Base-by-base conservation (phyloP, 2,113 vertebrate genomes). In the Neoarius graeffei region DNA sequence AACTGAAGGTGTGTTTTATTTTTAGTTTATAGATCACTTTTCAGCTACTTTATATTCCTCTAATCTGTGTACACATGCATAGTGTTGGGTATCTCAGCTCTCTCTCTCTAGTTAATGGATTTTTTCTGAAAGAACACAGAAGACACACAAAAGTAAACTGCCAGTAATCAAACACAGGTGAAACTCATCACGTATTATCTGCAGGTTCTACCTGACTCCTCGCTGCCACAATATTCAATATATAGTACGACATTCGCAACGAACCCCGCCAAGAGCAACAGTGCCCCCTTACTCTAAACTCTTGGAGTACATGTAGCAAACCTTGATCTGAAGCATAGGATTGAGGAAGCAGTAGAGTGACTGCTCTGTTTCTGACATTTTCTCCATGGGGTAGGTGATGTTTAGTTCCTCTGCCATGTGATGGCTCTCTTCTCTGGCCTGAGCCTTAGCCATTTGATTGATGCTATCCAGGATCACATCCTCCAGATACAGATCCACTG, bases 401-500 rank as follows among this genome's bases (percentile, higher is more conserved):
- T 98, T 98, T 92, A 99, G 94, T 91, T 97, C 95, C 90, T 94
- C 89, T 7, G 97, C 97, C 90, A 89, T 93, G 87, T 86, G 95
- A 90, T 93, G 96, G 88, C 99, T 92, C 92, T 99, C 97, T 83
- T 96, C 94, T 91, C 97, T 95, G 56, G 97, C 96, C 92, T 98
- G 96, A n/a, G 97, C 93, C 35, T 97, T 96, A 20, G 97, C 96
- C 17, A 96, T 95, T 15, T 85, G 90, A 80, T 96, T 95, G 89
- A 96, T 85, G 0, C 94, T 94, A 0, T 83, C 94, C 86, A 97
- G 87, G 87, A 99, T 96, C 80, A 98, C 81, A 82, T 98, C 97
- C 92, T 99, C 97, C 83, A 99, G 93, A 86, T 98, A 99, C 80
- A 97, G 95, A 88, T 97, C 96, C 30, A 99, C 92, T 2, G 96